Evolutionary conservation across 2,888 invertebrate genomes (phyloP), one percentile per base, ranked within the genome.

Genomic region (Lasius fuliginosus): DNA sequence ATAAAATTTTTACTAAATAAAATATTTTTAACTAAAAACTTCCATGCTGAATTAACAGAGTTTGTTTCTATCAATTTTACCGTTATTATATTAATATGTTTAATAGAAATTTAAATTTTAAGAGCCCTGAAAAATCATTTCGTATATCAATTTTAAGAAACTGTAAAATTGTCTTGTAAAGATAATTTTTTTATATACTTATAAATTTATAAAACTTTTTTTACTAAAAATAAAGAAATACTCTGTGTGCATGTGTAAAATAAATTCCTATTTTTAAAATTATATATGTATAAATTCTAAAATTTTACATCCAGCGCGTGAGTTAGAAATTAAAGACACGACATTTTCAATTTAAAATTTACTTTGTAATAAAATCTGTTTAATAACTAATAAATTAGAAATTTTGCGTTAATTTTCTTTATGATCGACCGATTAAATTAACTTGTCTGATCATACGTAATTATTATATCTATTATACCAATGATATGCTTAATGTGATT

Each of bases 221-320:
- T 49, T n/a, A 68, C 15, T 46, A 1, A 73, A 73, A 73, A 58
- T 23, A 73, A 2, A 69, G 18, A 33, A 69, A 69, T 36, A 53
- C 23, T 53, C 8, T 71, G 9, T 71, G 9, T 71, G 4, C 4
- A 9, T 33, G 5, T 18, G 15, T 27, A 58, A 40, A 73, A 73
- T 40, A 40, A 73, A 56, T 58, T 58, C 0, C 6, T 18, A 40
- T 40, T 58, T 60, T 73, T 12, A 36, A 69, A 53, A 36, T 71
- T 33, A 68, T 49, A 4, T 15, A 71, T 3, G 27, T 6, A 58
- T 73, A 58, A 73, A 73, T 36, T 58, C 2, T 1, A 12, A 40
- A 27, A 8, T 73, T 71, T 0, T 12, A 71, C 15, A 71, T 15
- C 15, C 36, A 69, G 18, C 12, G 6, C n/a, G 36, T 58, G 0